These are phyloP conservation scores for Plemyria rubiginata DNA, from an alignment of 2,888 invertebrate species.

Conservation along the genomic window DNA sequence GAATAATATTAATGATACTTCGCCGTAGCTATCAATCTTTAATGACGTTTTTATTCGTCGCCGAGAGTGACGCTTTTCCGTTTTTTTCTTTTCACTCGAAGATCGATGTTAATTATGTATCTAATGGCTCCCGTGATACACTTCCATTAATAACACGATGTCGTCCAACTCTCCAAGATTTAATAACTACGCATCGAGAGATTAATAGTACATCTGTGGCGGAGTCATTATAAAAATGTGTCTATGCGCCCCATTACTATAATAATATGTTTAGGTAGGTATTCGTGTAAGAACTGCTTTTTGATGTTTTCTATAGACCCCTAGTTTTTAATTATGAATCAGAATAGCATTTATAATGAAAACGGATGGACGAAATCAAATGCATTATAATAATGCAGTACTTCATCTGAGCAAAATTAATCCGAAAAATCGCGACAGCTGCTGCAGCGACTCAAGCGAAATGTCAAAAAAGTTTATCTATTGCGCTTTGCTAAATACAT, in stretches of 20 bases:
- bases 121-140: slow-evolving; percentile 85
- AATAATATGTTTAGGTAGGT: slow-evolving; percentile 8
- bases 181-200: slow-evolving; percentile 78
- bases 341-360: slow-evolving; percentile 56
- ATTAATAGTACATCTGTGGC: slow-evolving; percentile 80
- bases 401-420: slow-evolving; percentile 71
- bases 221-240: slow-evolving; percentile 72
- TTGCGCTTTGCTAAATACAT: slow-evolving; percentile 72
- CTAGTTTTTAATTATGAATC: slow-evolving; percentile 45
- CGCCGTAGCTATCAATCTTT: slow-evolving; percentile 81
- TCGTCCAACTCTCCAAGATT: slow-evolving; percentile 75
- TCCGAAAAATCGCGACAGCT: slow-evolving; percentile 75
- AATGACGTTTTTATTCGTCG: slow-evolving; percentile 83
- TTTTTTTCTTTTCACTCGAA: slow-evolving; percentile 66
- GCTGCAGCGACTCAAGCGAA: slow-evolving; percentile 59
- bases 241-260: slow-evolving; percentile 32
- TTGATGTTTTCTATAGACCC: slow-evolving; percentile 25
- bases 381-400: slow-evolving; percentile 71
- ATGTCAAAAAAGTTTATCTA: slow-evolving; percentile 74
- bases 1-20: slow-evolving; percentile 85
- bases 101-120: slow-evolving; percentile 82
- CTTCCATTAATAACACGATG: slow-evolving; percentile 83
- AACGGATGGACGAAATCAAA: slow-evolving; percentile 68
- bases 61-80: slow-evolving; percentile 70
- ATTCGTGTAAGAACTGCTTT: slow-evolving; percentile 9